Conservation (phyloP, 2,113 vertebrate genomes). For the Todiramphus saurophagus region DNA sequence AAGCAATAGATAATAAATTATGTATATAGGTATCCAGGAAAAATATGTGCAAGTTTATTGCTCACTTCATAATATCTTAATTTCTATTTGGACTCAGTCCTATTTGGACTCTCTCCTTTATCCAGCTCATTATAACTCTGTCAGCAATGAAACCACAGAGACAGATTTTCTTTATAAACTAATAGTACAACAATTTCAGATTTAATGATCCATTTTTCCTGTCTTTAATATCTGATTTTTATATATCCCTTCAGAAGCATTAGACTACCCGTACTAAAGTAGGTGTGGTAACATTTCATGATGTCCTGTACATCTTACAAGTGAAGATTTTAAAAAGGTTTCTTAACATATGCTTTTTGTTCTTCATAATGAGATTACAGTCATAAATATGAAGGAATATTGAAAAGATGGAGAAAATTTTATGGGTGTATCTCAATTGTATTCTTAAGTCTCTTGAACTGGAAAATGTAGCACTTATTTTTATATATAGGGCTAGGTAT, state of each 20-base stretch:
- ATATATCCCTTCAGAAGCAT: background rate
- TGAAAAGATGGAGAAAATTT: background rate
- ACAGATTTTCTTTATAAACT: background rate
- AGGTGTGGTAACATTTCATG: background rate
- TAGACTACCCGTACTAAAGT: background rate
- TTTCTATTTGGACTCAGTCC: background rate
- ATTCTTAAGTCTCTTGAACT: background rate
- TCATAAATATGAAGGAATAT: background rate
- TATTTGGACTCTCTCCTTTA: background rate
- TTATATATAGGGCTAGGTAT: too few relatives aligned
- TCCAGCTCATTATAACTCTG: background rate
- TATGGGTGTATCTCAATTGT: background rate
- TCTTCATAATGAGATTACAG: background rate
- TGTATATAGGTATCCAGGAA: background rate
- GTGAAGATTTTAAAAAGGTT: background rate
- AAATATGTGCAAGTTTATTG: background rate
- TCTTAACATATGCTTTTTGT: background rate
- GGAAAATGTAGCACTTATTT: background rate
- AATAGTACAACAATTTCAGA: background rate
- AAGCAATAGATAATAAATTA: background rate
- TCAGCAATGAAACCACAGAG: background rate
- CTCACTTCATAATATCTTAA: background rate
- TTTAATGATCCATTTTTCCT: background rate
- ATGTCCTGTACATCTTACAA: background rate
- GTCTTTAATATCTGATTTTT: background rate